phyloP scores from a whole-genome alignment of 2,888 invertebrate genomes.

The Marronus borbonicus region DNA sequence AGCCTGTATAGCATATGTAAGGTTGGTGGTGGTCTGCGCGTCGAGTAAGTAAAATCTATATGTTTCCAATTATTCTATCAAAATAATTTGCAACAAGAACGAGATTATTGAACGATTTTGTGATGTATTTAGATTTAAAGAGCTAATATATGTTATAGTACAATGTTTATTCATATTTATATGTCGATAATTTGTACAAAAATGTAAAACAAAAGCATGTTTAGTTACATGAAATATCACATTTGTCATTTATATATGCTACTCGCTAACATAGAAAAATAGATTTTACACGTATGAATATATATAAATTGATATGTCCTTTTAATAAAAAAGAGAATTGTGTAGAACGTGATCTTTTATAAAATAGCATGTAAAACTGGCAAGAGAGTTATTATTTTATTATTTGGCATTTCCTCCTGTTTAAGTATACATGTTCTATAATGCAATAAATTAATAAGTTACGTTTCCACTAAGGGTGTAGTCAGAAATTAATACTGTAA shows the following conservation, averaged over 20 bases:
- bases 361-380: slow-evolving; percentile 31
- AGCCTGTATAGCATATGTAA: too few species aligned
- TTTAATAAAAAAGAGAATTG: slow-evolving; percentile 26
- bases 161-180: slow-evolving; percentile 18
- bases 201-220: slow-evolving; percentile 43
- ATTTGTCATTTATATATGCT: slow-evolving; percentile 43
- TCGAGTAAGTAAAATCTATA: too few species aligned
- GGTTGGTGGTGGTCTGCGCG: too few species aligned
- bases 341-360: slow-evolving; percentile 24
- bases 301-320: slow-evolving; percentile 41
- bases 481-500: slow-evolving; percentile 32
- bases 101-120: not conserved
- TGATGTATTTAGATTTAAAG: slow-evolving; percentile 2
- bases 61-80: too few species aligned
- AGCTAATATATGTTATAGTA: slow-evolving; percentile 19
- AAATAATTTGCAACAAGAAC: not conserved
- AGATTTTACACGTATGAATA: slow-evolving; percentile 39
- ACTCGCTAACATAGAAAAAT: slow-evolving; percentile 44
- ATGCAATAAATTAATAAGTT: slow-evolving; percentile 36
- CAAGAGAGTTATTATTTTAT: slow-evolving; percentile 11
- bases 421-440: slow-evolving; percentile 39
- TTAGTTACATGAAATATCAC: slow-evolving; percentile 43
- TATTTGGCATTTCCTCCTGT: slow-evolving; percentile 21
- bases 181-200: slow-evolving; percentile 38
- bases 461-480: slow-evolving; percentile 3